These are phyloP conservation scores for Aulostomus chinensis DNA, from an alignment of 2,797 vertebrate genomes.

Conservation along the genomic window DNA sequence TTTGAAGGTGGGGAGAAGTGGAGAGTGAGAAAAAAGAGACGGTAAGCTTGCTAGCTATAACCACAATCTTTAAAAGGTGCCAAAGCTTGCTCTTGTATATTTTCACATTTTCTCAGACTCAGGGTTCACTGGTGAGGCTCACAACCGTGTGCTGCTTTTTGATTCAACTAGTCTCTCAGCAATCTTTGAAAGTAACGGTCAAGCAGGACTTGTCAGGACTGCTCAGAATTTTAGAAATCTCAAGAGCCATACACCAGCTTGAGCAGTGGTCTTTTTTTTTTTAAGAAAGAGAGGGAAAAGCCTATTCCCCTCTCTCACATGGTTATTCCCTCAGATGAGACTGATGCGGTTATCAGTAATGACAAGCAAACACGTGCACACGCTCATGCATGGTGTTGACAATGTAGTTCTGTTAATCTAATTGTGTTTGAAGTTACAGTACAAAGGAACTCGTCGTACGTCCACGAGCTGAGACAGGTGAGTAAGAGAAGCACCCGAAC, in stretches of 20 bases:
- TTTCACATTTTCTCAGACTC: constrained; percentile 47
- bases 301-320: no score
- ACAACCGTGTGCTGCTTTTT: constrained; percentile 16
- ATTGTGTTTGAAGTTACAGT: no score
- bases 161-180: constrained; percentile 44
- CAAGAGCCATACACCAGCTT: no score
- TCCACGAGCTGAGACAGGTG: no score
- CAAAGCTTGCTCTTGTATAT: constrained; percentile 29
- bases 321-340: no score
- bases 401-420: no score
- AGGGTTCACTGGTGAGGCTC: constrained; percentile 42
- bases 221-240: constrained; percentile 57
- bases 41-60: constrained; percentile 18
- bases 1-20: constrained; percentile 53
- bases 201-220: constrained; percentile 63
- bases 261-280: no score
- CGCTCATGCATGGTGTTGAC: no score
- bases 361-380: no score
- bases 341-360: no score
- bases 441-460: no score
- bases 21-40: constrained; percentile 21
- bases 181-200: constrained; percentile 67
- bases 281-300: constrained; percentile 42
- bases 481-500: no score
- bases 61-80: constrained; percentile 29